Evolutionary conservation across 2,888 invertebrate species (phyloP), one percentile per base, ranked within the genome.

Genomic region (Zaprionus obscuricornis): DNA sequence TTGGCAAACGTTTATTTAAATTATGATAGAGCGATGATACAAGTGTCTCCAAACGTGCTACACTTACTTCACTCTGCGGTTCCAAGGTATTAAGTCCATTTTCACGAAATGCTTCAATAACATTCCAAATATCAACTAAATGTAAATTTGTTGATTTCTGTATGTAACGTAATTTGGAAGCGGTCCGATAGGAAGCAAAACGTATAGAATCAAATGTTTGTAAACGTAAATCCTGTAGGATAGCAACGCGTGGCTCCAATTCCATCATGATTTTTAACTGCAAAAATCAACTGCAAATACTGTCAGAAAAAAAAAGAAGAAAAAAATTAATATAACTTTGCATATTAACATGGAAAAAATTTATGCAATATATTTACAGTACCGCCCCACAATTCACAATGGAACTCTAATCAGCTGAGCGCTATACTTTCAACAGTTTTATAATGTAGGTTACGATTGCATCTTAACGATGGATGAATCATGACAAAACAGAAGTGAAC

Each of bases 101-200:
- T 91, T 99, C 99, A 42, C 99, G 93, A 90, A 99, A 98, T 31
- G 98, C 98, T 91, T 99, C 99, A 83, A 99, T 99, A 49, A 99
- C 97, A 90, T 99, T 99, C 98, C 98, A 99, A 86, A 99, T 98
- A 91, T 99, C 99, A 73, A 99, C 97, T 73, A 97, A 94, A 90
- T 98, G 96, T 22, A 90, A 74, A 90, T 98, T 97, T 83, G 98
- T 97, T 91, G 98, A 98, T 91, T 98, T 98, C 91, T 99, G 99
- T 64, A 99, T 97, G 91, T 98, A 99, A 83, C 98, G 93, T 51
- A 99, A 92, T 91, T 99, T 99, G 88, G 97, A 98, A 5, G 99
- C 98, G 2, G 98, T 98, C 70, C 99, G 93, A 91, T 99, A 99
- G 1, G 98, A 98, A 36, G 99, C 97, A 91, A 99, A 99, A 84